Evolutionary conservation across 2,797 vertebrate genomes (phyloP).

Genomic region (Cuculus canorus): DNA sequence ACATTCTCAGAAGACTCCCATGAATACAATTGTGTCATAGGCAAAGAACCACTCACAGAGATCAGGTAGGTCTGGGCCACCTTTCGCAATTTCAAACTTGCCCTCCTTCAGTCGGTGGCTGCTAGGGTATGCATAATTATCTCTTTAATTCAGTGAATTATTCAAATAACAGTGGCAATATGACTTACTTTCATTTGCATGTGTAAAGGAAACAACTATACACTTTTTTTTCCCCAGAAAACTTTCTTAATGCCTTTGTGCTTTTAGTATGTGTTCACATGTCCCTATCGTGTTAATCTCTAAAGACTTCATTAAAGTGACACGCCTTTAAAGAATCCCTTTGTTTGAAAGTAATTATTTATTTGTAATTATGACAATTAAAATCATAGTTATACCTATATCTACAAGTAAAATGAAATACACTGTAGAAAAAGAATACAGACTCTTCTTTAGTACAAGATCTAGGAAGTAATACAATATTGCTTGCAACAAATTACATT

Average conservation of each 20-base stretch:
- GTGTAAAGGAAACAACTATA: not conserved
- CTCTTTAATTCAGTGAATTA: not conserved
- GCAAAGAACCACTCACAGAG: not conserved
- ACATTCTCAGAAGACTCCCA: not conserved
- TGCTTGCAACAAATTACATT: not conserved
- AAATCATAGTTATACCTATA: not conserved
- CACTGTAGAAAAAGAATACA: not conserved
- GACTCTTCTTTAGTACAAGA: not conserved
- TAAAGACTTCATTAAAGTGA: not conserved
- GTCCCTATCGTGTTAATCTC: not conserved
- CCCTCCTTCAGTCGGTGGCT: not conserved
- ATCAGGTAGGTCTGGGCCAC: not conserved
- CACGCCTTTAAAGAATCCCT: not conserved
- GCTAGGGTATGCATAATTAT: not conserved
- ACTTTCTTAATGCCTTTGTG: not conserved
- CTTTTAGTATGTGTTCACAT: not conserved
- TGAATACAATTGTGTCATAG: not conserved
- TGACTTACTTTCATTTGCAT: not conserved
- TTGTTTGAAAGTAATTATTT: conserved; percentile 3
- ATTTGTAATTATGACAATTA: not conserved
- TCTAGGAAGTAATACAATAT: not conserved
- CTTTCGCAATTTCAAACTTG: not conserved
- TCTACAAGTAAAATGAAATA: not conserved
- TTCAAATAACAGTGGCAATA: not conserved
- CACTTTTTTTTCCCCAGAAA: not conserved